phyloP scores from a whole-genome alignment of 2,888 invertebrate genomes.

The Macrosoma leucophasiata region DNA sequence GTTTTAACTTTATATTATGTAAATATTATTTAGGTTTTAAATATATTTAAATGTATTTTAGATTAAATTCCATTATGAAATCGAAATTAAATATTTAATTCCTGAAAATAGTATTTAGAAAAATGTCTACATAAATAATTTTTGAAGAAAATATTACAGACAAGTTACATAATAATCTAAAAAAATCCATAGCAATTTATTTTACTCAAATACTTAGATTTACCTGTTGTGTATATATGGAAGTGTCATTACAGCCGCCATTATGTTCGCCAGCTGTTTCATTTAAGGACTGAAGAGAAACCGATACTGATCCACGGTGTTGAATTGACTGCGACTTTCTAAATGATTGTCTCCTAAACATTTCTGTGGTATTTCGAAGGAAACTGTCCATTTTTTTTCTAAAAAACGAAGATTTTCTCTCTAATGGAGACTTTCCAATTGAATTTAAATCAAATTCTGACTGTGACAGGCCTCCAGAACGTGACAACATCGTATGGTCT shows the following conservation, averaged over 20 bases:
- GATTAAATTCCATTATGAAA: too few species aligned
- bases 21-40: too few species aligned
- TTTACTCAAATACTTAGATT: too few species aligned
- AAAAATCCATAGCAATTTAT: too few species aligned
- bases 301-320: conserved; percentile 51
- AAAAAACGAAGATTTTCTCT: conserved; percentile 66
- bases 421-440: conserved; percentile 58
- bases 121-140: too few species aligned
- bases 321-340: conserved; percentile 36
- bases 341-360: conserved; percentile 52
- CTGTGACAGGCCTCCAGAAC: conserved; percentile 53
- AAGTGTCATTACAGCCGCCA: conserved; percentile 7
- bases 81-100: too few species aligned
- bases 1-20: too few species aligned
- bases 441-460: conserved; percentile 62
- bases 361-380: conserved; percentile 60
- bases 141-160: too few species aligned
- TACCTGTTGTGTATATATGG: conserved; percentile 17
- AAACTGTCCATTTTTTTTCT: conserved; percentile 66
- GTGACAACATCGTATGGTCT: conserved; percentile 52
- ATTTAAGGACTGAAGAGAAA: conserved; percentile 56
- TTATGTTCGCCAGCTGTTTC: conserved; percentile 28
- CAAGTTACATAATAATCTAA: too few species aligned
- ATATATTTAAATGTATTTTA: too few species aligned
- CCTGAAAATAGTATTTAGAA: too few species aligned